phyloP scores from a whole-genome alignment of 2,797 vertebrate genomes.

The Cichlasoma orientale region DNA sequence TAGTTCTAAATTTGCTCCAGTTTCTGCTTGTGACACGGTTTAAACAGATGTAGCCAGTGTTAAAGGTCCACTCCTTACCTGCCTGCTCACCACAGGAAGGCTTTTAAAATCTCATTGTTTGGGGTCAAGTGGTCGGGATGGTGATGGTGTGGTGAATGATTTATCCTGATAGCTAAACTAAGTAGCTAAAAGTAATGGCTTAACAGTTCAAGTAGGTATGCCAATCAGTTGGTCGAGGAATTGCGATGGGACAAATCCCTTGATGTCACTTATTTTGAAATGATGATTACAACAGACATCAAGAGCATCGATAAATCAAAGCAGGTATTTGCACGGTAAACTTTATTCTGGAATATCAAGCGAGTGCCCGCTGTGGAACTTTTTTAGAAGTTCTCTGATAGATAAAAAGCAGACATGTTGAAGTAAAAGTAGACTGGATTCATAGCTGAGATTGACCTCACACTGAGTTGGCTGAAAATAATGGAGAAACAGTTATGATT shows the following conservation, averaged over 20 bases:
- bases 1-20: constrained; percentile 43
- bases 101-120: neutral
- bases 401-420: neutral
- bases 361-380: neutral
- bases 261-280: neutral
- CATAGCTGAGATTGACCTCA: neutral
- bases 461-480: neutral
- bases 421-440: neutral
- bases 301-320: neutral
- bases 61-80: neutral
- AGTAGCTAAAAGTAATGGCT: neutral
- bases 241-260: neutral
- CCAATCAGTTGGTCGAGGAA: neutral
- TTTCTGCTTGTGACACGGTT: constrained; percentile 17
- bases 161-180: neutral
- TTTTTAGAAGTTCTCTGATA: no score
- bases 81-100: neutral
- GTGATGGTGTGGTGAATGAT: neutral
- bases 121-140: neutral
- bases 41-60: constrained; percentile 25
- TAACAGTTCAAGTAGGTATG: neutral
- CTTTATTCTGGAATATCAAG: neutral
- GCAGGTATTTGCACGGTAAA: neutral
- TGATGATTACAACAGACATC: neutral
- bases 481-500: neutral